Base-by-base conservation (phyloP, 2,888 invertebrate species). In the Proisotoma minuta region DNA sequence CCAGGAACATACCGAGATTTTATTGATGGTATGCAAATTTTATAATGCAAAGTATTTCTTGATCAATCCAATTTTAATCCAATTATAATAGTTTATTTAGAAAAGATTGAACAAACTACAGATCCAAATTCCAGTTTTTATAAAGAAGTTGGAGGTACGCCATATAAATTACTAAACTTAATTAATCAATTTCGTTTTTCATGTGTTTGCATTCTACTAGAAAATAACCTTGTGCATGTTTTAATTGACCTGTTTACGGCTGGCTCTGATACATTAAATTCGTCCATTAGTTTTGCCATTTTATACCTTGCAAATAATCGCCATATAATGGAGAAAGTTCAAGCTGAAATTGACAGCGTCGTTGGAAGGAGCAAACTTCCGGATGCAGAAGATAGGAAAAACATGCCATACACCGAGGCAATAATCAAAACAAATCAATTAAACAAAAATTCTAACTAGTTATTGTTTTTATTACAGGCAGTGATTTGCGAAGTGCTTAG, bases 241-340 rank as follows among this genome's bases (percentile, higher is more conserved):
- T 29, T 71, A 10, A 63, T 71, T 15, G 66, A 69, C 39, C 57
- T 69, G 10, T 66, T 66, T 28, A 60, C 62, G 27, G 70, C 68
- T 28, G 70, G 70, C 1, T 63, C 66, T 0, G 71, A 69, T 34
- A 71, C 71, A 1, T 39, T 68, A 15, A 68, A 66, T 40, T 61
- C 65, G 1, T 57, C 65, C 20, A 57, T 66, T 26, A 66, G 63
- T 43, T 66, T 63, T 56, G 60, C 82, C 0, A 78, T 87, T 52
- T 78, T 86, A 73, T 79, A 82, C 70, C 81, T 86, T 79, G 78
- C 83, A 18, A 74, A 82, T 28, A 77, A 82, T 61, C 82, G 82
- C 43, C 82, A 85, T 15, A 75, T 86, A 3, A 85, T 87, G 75
- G 74, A 76, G 1, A 80, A 81, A 70, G 77, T 85, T 1, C 83